Base-by-base conservation (phyloP, 53 echinoderm and acorn worm genomes). In the Apostichopus leukothele region DNA sequence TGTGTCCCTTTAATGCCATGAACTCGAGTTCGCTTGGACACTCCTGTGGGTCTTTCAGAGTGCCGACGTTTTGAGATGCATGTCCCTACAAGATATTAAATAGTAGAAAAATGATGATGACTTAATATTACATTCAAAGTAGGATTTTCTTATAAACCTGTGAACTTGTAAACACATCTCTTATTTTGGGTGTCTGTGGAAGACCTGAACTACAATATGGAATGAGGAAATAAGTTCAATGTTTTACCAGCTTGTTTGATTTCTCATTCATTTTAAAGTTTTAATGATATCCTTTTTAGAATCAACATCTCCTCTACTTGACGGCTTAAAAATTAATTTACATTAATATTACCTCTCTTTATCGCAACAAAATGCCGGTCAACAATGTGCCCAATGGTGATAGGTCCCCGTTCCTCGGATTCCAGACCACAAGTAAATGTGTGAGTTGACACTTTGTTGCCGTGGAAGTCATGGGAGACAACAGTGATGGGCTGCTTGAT, bases 361-460 rank as follows among this genome's bases (percentile, higher is more conserved):
- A 61, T 61, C 8, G 63, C 63, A 14, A 61, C 63, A 61, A 61
- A 61, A 61, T 61, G 63, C 63, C 63, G 6, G 60, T 61, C 8
- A 61, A 61, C 63, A 14, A 61, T 61, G 63, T 61, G 63, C 63
- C 63, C 63, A 61, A 61, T 61, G 63, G 63, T 61, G 63, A 61
- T 61, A 61, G 63, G 63, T 61, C 63, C 63, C 63, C 8, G 63
- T 61, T 61, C 63, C 63, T 61, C 76, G 9, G 76, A 76, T 76
- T 76, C 76, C 76, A 76, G 26, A 76, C 10, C 25, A 76, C 76
- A 76, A 76, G 76, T 76, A 0, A 76, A 76, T 76, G 76, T 76
- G 76, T 26, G 76, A 76, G 76, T 76, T 76, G 76, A 76, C 76
- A 76, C 76, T 76, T 76, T 76, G 76, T 76, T 76, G 76, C 27